phyloP scores from a whole-genome alignment of 1,140 invertebrate genomes.

The Drepana arcuata region DNA sequence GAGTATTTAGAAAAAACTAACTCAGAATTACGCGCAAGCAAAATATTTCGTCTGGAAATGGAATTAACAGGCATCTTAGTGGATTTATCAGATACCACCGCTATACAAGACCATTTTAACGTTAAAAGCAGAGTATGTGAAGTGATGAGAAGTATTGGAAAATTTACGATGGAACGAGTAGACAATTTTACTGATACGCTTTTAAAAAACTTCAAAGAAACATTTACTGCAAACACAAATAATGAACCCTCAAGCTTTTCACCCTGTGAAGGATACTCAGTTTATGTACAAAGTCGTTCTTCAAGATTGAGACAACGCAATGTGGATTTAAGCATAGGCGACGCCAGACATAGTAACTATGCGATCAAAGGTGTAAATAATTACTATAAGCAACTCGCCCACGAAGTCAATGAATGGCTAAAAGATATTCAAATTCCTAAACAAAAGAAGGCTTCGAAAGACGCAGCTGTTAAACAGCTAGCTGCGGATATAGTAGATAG shows the following conservation, averaged over 20 bases:
- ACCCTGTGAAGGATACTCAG: no score
- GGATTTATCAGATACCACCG: background rate
- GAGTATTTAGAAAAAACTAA: slow-evolving; percentile 3
- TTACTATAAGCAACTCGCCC: no score
- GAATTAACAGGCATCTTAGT: slow-evolving; percentile 4
- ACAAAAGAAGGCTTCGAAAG: slow-evolving; percentile 5
- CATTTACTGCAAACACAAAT: no score
- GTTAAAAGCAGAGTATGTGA: slow-evolving; percentile 1
- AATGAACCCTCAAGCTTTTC: no score
- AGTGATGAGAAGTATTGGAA: background rate
- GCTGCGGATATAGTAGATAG: slow-evolving; percentile 25
- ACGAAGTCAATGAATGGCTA: no score
- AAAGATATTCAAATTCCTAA: no score
- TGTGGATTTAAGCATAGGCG: no score
- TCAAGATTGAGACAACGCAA: no score
- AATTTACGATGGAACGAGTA: slow-evolving; percentile 5
- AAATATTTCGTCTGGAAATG: slow-evolving; percentile 4
- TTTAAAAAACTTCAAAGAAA: slow-evolving; percentile 8
- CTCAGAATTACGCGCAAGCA: background rate
- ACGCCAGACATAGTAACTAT: no score
- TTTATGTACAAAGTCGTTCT: no score
- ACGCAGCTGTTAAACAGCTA: slow-evolving; percentile 15
- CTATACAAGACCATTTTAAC: slow-evolving; percentile 1
- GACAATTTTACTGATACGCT: slow-evolving; percentile 6
- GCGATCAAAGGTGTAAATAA: no score